Evolutionary conservation across 1,140 invertebrate genomes (phyloP).

Genomic region (Brachionus rotundiformis): DNA sequence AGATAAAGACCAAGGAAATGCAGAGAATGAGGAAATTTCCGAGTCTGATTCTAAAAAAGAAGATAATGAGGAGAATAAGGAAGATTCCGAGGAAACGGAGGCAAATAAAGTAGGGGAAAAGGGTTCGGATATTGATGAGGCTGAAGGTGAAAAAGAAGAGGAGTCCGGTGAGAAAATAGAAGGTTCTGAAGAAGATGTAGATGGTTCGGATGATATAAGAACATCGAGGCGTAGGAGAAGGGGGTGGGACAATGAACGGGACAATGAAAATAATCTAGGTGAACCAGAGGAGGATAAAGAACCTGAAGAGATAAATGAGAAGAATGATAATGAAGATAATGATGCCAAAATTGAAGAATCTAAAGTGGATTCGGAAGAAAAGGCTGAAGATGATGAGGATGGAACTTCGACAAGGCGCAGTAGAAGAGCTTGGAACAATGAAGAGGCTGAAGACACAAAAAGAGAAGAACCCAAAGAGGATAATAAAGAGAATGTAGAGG

Average conservation of each 20-base stretch:
- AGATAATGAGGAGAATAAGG: not conserved
- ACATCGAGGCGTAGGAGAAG: too few species aligned
- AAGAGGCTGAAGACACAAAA: not conserved
- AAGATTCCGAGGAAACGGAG: not conserved
- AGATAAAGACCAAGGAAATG: not conserved
- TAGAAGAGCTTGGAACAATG: not conserved
- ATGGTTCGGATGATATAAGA: too few species aligned
- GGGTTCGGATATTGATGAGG: not conserved
- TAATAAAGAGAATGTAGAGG: not conserved
- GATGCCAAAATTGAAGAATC: not conserved
- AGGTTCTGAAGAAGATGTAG: too few species aligned
- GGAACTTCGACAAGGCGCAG: not conserved
- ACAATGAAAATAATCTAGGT: not conserved
- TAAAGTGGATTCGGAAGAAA: not conserved
- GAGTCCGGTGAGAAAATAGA: too few species aligned
- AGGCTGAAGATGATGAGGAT: not conserved
- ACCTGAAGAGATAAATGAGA: not conserved
- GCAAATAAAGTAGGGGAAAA: conserved; percentile 1
- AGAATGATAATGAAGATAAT: conserved; percentile 23
- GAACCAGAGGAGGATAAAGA: conserved; percentile 1
- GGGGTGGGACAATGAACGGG: not conserved
- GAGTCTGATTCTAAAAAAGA: not conserved
- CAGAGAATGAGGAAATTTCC: not conserved
- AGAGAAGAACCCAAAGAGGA: not conserved
- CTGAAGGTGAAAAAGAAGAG: conserved; percentile 46